Base-by-base conservation (phyloP, 2,113 vertebrate species). In the Polyodon spathula region DNA sequence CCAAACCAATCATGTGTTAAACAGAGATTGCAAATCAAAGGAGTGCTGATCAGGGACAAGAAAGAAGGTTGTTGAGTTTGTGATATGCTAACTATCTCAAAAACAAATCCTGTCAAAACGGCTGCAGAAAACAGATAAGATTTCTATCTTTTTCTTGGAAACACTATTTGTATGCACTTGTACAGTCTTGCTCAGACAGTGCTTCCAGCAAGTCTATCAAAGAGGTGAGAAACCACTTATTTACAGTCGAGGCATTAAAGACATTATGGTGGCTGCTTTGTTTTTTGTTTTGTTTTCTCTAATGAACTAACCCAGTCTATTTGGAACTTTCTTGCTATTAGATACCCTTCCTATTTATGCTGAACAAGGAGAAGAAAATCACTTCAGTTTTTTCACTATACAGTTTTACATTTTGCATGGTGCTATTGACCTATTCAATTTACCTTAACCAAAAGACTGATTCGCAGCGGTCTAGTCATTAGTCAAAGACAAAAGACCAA, bases 111-210 rank as follows among this genome's bases (percentile, higher is more conserved):
- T 69, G 69, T 71, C 57, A 75, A 81, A 65, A 56, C 27, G 27
- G 27, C 27, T 27, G 27, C 27, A 27, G 53, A 65, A 38, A 71
- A 65, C 40, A 65, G 27, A 63, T 50, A 50, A 27, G 27, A 27
- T 27, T 27, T 27, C 1, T 27, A 27, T 27, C 1, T 27, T 27
- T n/a, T 27, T 27, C 27, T 27, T 27, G 3, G 60, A 77, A 68
- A 58, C 61, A 71, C 57, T 60, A 72, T 77, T 73, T 78, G 73
- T 72, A 72, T 53, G 17, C 71, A 82, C 83, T 82, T 87, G 81
- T 64, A 73, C 12, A 3, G 80, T 82, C 82, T 79, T 84, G 78
- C 84, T 79, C 64, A 69, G 75, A 68, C 69, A 55, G 63, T 8
- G 71, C 72, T 77, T 55, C 66, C 58, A 77, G 78, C 73, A 69